phyloP scores from a whole-genome alignment of 2,113 vertebrate genomes.

The Acinonyx jubatus region DNA sequence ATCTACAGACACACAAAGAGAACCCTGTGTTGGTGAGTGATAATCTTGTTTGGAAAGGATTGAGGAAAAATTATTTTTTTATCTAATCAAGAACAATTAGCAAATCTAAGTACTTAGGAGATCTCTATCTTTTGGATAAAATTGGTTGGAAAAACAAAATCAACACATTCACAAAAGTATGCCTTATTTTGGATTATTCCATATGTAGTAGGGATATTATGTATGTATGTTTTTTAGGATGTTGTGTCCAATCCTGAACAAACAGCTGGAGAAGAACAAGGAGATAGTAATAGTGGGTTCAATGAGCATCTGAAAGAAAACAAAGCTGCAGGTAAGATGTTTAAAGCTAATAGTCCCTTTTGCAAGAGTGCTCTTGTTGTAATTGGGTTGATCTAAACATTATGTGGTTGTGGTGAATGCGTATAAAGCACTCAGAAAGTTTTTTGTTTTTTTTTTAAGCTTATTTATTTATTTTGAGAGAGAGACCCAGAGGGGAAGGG shows the following conservation, averaged over 20 bases:
- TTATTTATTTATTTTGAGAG: too few species aligned
- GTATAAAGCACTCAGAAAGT: background rate
- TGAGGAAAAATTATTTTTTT: background rate
- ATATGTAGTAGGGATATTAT: background rate
- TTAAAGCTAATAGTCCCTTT: background rate
- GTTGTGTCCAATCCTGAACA: conserved; percentile 85
- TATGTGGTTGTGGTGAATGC: background rate
- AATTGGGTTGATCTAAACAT: background rate
- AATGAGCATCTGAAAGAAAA: conserved; percentile 70
- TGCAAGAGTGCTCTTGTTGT: background rate
- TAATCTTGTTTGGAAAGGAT: background rate
- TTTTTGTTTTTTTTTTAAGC: background rate
- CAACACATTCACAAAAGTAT: background rate
- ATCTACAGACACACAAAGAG: conserved; percentile 86
- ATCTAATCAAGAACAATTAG: background rate
- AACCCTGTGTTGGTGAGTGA: conserved; percentile 91
- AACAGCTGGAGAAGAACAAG: conserved; percentile 78
- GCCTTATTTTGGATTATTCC: conserved; percentile 8
- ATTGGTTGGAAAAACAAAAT: conserved; percentile 42
- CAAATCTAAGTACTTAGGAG: background rate
- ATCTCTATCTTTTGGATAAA: conserved; percentile 45
- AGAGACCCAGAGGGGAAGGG: too few species aligned
- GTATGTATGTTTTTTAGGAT: conserved; percentile 84
- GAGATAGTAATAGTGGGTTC: conserved; percentile 68
- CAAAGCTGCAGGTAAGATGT: conserved; percentile 71